Evolutionary conservation across 2,888 invertebrate species (phyloP), one percentile per base, ranked within the genome.

Genomic region (Acleris emargana): DNA sequence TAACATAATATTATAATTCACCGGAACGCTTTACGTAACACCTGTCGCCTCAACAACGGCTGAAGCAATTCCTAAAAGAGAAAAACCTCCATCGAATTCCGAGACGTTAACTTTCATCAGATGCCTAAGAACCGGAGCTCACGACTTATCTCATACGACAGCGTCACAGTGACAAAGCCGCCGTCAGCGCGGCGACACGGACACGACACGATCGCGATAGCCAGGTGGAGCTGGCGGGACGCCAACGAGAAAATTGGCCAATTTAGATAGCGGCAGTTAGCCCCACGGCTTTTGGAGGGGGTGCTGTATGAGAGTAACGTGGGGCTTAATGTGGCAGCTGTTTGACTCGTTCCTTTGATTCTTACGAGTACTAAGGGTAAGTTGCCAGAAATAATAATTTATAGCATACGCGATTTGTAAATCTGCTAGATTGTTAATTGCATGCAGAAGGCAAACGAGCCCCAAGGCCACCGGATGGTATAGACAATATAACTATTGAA

Each of bases 201-300:
- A 18, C 6, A 7, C 45, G 60, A 53, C 60, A 47, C 58, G 58
- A 49, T 47, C 57, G 28, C 58, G 58, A 58, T 49, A 49, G 20
- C 43, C 63, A 64, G 63, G 63, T 58, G 63, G 42, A 20, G 51
- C 51, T 64, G 64, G 64, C 59, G 45, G 13, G 28, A 28, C 50
- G 64, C 64, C 64, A 64, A 55, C 43, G 32, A 51, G 64, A 59
- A 64, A 60, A 64, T 64, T 64, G 64, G 59, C 28, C 64, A 55
- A 64, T 64, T 64, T 64, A 64, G 64, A 64, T 64, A 64, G 55
- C 59, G 59, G 55, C 38, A 50, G 42, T 60, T 55, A 60, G 43
- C 59, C 64, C 55, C 17, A 59, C 51, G 32, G 43, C 50, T 55
- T 64, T 50, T 60, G 60, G 54, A 18, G 28, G 38, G 32, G 38